Percentiles rank a stretch among this genome's conserved stretches.
Evolutionary conservation across 1,140 invertebrate species (phyloP).

Genomic region (Rhopalosiphum maidis): DNA sequence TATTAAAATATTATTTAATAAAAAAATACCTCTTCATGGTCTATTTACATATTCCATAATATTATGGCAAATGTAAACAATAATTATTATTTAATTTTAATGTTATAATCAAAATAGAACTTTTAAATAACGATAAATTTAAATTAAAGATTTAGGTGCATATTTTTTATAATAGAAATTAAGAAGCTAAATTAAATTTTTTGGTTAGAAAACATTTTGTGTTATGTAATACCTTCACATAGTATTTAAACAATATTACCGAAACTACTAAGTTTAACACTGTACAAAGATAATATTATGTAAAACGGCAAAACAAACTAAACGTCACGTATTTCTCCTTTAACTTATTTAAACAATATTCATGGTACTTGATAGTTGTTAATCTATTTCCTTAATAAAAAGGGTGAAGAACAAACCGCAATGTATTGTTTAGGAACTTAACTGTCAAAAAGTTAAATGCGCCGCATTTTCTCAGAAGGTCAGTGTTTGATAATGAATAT

Average conservation of each 20-base stretch:
- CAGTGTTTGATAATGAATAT: background rate
- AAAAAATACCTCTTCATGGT: too few relatives aligned
- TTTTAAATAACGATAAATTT: too few relatives aligned
- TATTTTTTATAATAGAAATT: too few relatives aligned
- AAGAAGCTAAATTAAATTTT: background rate
- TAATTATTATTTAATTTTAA: too few relatives aligned
- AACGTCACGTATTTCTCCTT: background rate
- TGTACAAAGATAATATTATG: conserved; percentile 7
- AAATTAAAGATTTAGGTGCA: too few relatives aligned
- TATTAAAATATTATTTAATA: too few relatives aligned
- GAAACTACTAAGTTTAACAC: background rate
- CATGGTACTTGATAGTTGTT: background rate
- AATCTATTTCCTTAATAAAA: background rate
- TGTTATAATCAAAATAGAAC: too few relatives aligned
- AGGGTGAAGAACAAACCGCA: conserved; percentile 3
- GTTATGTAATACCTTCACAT: background rate
- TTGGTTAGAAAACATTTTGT: background rate
- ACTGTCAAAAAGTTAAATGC: background rate
- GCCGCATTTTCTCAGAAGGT: background rate
- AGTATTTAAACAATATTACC: background rate
- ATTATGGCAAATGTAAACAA: too few relatives aligned
- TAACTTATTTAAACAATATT: background rate
- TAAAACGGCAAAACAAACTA: conserved; percentile 5
- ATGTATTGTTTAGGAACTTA: background rate
- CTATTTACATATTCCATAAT: too few relatives aligned